Conservation (phyloP, 2,888 invertebrate species). For the Drosophila trichaetosa region DNA sequence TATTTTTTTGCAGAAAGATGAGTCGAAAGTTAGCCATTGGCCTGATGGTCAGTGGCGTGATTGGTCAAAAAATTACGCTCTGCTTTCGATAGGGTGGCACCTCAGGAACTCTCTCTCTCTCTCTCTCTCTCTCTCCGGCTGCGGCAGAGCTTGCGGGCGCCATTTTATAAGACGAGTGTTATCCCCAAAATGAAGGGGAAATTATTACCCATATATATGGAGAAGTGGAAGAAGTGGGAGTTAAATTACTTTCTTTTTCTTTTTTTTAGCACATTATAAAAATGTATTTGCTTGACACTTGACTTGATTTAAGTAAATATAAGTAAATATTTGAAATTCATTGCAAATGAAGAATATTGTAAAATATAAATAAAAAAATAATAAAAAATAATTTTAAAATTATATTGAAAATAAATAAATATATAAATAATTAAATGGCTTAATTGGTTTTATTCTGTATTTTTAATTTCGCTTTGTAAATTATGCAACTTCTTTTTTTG, state of each 20-base stretch:
- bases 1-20: background rate
- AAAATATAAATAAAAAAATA: no score
- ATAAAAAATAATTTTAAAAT: background rate
- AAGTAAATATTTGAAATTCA: background rate
- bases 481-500: background rate
- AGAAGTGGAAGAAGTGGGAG: background rate
- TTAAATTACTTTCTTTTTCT: background rate
- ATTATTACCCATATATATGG: background rate
- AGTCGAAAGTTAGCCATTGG: background rate
- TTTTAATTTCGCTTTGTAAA: background rate
- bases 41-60: background rate
- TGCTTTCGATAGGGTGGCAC: background rate
- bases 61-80: background rate
- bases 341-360: background rate
- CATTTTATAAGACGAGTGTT: conserved; percentile 15
- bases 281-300: background rate
- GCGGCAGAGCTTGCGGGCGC: conserved; percentile 1
- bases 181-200: background rate
- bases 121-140: background rate
- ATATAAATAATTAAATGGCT: background rate
- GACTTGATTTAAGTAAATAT: background rate
- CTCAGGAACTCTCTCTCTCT: background rate
- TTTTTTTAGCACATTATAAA: background rate
- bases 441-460: background rate
- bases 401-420: background rate